Percentiles rank a stretch among this genome's conserved stretches.
Evolutionary conservation across 2,888 invertebrate genomes (phyloP).

Genomic region (Adela reaumurella): DNA sequence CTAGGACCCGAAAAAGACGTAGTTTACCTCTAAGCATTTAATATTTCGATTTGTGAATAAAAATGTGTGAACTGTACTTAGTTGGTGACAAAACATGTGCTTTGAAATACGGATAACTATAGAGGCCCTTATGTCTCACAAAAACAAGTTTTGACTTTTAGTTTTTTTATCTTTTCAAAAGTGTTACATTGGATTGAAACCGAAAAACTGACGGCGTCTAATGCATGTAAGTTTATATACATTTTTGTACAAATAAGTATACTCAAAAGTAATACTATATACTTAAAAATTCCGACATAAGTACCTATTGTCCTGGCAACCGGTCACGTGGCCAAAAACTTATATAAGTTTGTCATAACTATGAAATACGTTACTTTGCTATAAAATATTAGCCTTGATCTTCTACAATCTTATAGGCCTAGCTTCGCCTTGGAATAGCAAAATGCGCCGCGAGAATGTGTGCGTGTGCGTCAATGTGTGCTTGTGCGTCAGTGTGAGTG

Average conservation of each 20-base stretch:
- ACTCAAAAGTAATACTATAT: too few relatives aligned
- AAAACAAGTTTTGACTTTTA: not conserved
- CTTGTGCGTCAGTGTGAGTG: conserved; percentile 21
- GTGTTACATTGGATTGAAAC: not conserved
- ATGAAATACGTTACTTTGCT: not conserved
- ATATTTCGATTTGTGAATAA: conserved; percentile 35
- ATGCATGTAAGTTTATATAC: not conserved
- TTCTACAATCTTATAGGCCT: not conserved
- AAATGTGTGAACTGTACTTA: conserved; percentile 32
- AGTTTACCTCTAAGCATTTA: conserved; percentile 25
- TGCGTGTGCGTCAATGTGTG: conserved; percentile 17
- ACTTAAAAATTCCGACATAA: too few relatives aligned
- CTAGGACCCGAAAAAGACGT: conserved; percentile 47
- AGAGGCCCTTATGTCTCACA: not conserved
- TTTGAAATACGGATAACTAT: conserved; percentile 31
- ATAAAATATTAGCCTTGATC: not conserved
- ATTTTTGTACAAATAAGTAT: too few relatives aligned
- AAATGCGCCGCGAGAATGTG: not conserved
- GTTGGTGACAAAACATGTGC: conserved; percentile 39
- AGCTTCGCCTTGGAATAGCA: not conserved
- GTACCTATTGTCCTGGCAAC: too few relatives aligned
- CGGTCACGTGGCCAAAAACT: too few relatives aligned
- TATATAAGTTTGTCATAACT: too few relatives aligned
- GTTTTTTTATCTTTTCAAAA: not conserved
- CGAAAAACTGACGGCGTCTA: not conserved